A percentile compares a stretch with the other conserved stretches of the same genome.
Conservation (phyloP, 92 coral and sea anemone genomes). For the Actinernus sp. region DNA sequence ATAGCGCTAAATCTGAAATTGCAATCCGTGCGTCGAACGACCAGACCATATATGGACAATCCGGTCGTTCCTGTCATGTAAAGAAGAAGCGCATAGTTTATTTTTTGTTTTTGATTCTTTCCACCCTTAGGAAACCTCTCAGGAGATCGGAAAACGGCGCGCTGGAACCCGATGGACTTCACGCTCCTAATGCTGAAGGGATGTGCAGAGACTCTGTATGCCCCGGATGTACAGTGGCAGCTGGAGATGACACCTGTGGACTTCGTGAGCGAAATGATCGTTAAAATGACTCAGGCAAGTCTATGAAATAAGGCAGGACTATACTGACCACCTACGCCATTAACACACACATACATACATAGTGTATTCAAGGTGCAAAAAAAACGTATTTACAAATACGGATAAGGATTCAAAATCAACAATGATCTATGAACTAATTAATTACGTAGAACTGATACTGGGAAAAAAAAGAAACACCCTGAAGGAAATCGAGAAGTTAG, state of each 20-base stretch:
- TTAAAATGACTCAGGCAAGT: constrained; percentile 86
- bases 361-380: too few species aligned
- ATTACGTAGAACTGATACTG: too few species aligned
- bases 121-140: constrained; percentile 67
- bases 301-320: not conserved
- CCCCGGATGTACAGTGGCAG: constrained; percentile 87
- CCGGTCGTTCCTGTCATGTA: too few species aligned
- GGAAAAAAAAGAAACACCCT: too few species aligned
- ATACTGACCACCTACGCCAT: not conserved
- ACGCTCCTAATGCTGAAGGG: constrained; percentile 77
- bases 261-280: constrained; percentile 81
- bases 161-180: constrained; percentile 89
- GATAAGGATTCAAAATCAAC: too few species aligned
- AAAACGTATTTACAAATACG: too few species aligned
- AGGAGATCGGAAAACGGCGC: constrained; percentile 71
- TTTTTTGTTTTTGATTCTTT: not conserved
- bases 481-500: too few species aligned
- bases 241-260: constrained; percentile 93
- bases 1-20: too few species aligned
- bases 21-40: too few species aligned
- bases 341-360: not conserved
- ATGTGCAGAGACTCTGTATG: constrained; percentile 71
- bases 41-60: too few species aligned
- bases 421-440: too few species aligned
- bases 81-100: too few species aligned